phyloP scores from a whole-genome alignment of 2,113 vertebrate genomes.

The Romanogobio albipinnatus region DNA sequence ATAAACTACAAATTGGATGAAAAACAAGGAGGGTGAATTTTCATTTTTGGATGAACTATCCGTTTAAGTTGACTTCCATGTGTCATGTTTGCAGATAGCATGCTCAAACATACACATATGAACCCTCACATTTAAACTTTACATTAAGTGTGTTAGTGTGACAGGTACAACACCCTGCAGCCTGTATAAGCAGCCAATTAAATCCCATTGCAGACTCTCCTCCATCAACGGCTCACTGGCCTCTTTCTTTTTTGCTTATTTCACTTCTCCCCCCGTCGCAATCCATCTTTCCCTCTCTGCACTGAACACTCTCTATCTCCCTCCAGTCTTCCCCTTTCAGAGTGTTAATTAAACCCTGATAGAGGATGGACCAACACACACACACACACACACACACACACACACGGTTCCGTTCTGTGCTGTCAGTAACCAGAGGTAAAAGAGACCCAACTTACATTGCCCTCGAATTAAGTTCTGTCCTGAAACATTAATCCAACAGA shows the following conservation, averaged over 20 bases:
- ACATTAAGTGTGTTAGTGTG: background rate
- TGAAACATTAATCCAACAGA: constrained; percentile 24
- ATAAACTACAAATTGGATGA: background rate
- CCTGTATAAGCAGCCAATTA: constrained; percentile 52
- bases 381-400: constrained; percentile 34
- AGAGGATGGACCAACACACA: background rate
- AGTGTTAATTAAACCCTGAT: constrained; percentile 42
- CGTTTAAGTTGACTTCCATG: background rate
- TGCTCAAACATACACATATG: background rate
- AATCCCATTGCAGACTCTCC: constrained; percentile 19
- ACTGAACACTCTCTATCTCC: constrained; percentile 11
- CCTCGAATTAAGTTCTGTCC: background rate
- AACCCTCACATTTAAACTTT: background rate
- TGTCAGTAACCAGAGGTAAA: constrained; percentile 18
- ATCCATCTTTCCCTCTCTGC: constrained; percentile 18
- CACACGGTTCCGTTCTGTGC: background rate
- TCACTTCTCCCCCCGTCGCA: background rate
- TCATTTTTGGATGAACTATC: background rate
- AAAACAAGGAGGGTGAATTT: background rate
- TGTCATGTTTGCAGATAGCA: background rate
- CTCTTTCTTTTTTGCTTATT: constrained; percentile 20
- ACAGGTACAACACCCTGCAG: constrained; percentile 46
- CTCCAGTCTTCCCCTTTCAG: constrained; percentile 30
- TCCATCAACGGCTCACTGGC: constrained; percentile 4
- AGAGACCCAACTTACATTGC: background rate